Evolutionary conservation across 2,797 vertebrate genomes (phyloP).

Genomic region (Antennarius maculatus): DNA sequence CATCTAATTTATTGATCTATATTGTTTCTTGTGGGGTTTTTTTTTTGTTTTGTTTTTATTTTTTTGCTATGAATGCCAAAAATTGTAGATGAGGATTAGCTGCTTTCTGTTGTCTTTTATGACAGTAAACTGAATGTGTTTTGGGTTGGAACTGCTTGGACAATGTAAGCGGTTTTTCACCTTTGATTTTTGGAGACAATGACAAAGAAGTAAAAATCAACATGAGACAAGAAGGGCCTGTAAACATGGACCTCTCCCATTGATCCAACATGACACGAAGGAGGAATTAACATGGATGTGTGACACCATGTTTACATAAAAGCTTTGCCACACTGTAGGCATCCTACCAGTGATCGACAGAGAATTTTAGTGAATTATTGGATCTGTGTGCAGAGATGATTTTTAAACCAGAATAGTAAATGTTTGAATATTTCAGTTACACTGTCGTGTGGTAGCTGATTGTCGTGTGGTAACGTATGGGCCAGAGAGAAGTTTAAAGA

Average conservation of each 20-base stretch:
- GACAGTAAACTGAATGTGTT: neutral
- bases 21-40: too few relatives aligned
- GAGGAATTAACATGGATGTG: neutral
- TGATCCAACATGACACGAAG: neutral
- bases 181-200: neutral
- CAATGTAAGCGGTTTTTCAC: neutral
- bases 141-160: neutral
- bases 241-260: neutral
- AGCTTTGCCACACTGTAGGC: neutral
- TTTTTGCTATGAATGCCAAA: too few relatives aligned
- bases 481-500: conserved; percentile 16
- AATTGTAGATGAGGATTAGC: neutral
- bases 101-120: neutral
- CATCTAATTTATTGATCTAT: too few relatives aligned
- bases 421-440: conserved; percentile 26
- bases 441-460: neutral
- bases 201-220: neutral
- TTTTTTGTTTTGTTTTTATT: too few relatives aligned
- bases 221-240: too few relatives aligned
- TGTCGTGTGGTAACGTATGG: neutral
- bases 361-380: neutral
- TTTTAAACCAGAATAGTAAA: neutral
- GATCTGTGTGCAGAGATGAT: neutral
- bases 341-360: neutral
- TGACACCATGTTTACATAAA: neutral